phyloP scores from a whole-genome alignment of 2,888 invertebrate genomes.

The Sipha maydis region DNA sequence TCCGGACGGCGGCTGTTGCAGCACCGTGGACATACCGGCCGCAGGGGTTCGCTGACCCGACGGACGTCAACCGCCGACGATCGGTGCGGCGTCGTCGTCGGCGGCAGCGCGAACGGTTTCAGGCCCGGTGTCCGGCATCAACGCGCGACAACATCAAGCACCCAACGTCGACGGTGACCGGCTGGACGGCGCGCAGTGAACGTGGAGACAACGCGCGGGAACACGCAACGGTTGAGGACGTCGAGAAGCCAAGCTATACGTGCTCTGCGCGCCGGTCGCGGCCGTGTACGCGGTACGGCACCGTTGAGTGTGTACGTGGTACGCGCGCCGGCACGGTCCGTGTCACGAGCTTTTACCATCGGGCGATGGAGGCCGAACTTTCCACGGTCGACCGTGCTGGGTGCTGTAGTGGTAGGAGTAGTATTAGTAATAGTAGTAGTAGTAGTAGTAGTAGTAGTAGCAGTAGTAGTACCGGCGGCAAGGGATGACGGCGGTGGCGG shows the following conservation, averaged over 20 bases:
- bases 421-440: neutral
- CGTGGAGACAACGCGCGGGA: neutral
- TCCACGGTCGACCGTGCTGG: neutral
- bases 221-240: neutral
- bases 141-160: neutral
- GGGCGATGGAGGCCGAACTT: slow-evolving; percentile 36
- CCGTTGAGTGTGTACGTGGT: slow-evolving; percentile 10
- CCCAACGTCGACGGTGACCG: neutral
- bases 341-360: slow-evolving; percentile 38
- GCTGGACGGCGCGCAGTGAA: slow-evolving; percentile 16
- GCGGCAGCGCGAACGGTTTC: neutral
- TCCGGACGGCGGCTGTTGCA: slow-evolving; percentile 63
- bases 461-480: neutral
- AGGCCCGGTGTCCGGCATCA: slow-evolving; percentile 15
- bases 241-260: neutral
- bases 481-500: neutral
- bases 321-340: neutral
- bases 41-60: neutral
- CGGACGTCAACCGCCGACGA: neutral
- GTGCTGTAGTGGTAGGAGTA: neutral
- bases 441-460: no score
- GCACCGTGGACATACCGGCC: slow-evolving; percentile 64
- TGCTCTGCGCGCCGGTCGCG: neutral
- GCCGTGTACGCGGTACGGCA: neutral
- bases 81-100: neutral